Percentiles rank a stretch among this genome's conserved stretches.
phyloP scores from a whole-genome alignment of 2,113 vertebrate species.

The Gracilinanus agilis region DNA sequence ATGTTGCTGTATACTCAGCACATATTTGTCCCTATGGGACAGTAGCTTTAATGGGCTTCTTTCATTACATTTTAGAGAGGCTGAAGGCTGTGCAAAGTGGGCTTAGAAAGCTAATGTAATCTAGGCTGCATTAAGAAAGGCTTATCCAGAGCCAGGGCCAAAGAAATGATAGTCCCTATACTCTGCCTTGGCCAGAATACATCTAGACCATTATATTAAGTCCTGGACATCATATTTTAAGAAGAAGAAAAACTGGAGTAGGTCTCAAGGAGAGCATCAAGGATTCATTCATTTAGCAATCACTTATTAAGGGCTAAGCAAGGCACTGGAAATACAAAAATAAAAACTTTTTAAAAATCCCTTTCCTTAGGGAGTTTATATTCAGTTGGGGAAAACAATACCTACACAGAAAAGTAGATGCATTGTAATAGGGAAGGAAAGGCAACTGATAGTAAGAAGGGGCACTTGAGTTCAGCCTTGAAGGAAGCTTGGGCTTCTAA shows the following conservation, averaged over 20 bases:
- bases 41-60: not conserved
- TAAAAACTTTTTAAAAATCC: not conserved
- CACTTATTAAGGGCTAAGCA: not conserved
- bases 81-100: not conserved
- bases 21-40: not conserved
- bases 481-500: not conserved
- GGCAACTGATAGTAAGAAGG: not conserved
- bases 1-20: not conserved
- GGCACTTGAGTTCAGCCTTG: not conserved
- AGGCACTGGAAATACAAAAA: not conserved
- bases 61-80: conserved; percentile 51
- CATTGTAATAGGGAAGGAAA: not conserved
- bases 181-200: not conserved
- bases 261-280: not conserved
- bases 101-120: conserved; percentile 12
- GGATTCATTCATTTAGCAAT: not conserved
- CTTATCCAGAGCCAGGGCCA: not conserved
- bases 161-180: not conserved
- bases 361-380: not conserved
- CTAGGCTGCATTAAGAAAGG: not conserved
- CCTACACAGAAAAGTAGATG: not conserved
- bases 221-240: not conserved
- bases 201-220: not conserved
- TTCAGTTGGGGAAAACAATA: not conserved
- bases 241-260: not conserved